Evolutionary conservation across 2,888 invertebrate genomes (phyloP).

Genomic region (Seira musarum): DNA sequence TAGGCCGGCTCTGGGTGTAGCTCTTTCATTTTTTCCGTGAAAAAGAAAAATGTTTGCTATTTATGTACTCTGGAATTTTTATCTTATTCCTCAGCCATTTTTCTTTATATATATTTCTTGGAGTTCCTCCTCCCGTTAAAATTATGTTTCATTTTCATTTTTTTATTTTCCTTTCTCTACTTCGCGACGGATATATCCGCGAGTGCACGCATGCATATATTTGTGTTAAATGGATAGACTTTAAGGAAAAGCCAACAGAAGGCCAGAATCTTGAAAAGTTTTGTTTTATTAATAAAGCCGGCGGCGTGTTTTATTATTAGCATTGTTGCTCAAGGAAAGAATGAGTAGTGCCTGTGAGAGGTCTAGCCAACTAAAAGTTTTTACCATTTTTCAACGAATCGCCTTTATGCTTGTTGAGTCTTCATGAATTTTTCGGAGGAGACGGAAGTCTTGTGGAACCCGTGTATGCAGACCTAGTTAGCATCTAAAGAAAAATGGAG

Average conservation of each 20-base stretch:
- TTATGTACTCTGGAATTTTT: slow-evolving; percentile 20
- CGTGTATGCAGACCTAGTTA: background rate
- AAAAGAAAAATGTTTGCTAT: slow-evolving; percentile 27
- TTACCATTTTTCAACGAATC: background rate
- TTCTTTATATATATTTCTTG: background rate
- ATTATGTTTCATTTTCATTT: background rate
- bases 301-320: slow-evolving; percentile 56
- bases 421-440: slow-evolving; percentile 1
- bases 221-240: too few relatives aligned
- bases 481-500: background rate
- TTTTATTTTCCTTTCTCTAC: too few relatives aligned
- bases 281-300: slow-evolving; percentile 60
- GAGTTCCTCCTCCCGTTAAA: background rate
- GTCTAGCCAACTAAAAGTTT: slow-evolving; percentile 33
- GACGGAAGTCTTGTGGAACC: background rate
- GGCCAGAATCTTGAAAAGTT: slow-evolving; percentile 25
- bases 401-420: slow-evolving; percentile 25
- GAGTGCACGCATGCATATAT: too few relatives aligned
- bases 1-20: too few relatives aligned
- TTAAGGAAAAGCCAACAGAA: background rate
- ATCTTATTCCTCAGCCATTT: background rate
- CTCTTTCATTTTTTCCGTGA: background rate
- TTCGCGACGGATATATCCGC: too few relatives aligned
- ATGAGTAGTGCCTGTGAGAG: slow-evolving; percentile 40
- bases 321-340: slow-evolving; percentile 46